These are phyloP conservation scores for Apodemus agrarius DNA, from an alignment of 2,797 vertebrate species.

Conservation along the genomic window DNA sequence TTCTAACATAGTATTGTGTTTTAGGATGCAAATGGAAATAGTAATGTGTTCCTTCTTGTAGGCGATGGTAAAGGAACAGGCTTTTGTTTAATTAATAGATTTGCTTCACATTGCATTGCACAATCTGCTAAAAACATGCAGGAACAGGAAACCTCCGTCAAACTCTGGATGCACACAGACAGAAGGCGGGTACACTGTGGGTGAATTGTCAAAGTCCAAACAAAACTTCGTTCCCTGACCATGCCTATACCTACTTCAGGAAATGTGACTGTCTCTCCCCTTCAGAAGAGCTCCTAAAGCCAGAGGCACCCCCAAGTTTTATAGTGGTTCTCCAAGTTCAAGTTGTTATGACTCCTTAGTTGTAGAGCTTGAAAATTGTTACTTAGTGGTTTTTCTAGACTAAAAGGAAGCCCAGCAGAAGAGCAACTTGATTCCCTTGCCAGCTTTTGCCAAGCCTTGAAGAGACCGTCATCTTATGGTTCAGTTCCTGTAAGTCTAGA, in stretches of 20 bases:
- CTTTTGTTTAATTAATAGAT: neutral
- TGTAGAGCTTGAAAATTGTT: neutral
- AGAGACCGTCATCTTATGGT: neutral
- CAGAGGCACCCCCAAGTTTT: neutral
- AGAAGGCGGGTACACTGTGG: neutral
- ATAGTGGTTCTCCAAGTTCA: neutral
- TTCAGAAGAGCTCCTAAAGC: neutral
- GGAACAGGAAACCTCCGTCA: neutral
- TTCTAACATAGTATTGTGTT: neutral
- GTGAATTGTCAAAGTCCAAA: neutral
- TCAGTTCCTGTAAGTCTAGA: neutral
- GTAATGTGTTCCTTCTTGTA: neutral
- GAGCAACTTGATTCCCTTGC: neutral
- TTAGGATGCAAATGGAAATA: neutral
- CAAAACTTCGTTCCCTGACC: neutral
- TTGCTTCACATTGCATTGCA: neutral
- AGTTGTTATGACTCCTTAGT: neutral
- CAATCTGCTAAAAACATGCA: neutral
- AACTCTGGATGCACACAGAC: neutral
- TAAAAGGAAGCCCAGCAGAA: neutral
- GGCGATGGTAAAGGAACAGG: neutral
- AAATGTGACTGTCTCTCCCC: neutral
- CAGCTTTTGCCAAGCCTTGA: slow-evolving; percentile 6
- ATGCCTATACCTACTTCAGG: neutral
- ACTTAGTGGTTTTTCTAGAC: neutral